These are phyloP conservation scores for Thryonomys swinderianus DNA, from an alignment of 2,113 vertebrate species.

Conservation along the genomic window DNA sequence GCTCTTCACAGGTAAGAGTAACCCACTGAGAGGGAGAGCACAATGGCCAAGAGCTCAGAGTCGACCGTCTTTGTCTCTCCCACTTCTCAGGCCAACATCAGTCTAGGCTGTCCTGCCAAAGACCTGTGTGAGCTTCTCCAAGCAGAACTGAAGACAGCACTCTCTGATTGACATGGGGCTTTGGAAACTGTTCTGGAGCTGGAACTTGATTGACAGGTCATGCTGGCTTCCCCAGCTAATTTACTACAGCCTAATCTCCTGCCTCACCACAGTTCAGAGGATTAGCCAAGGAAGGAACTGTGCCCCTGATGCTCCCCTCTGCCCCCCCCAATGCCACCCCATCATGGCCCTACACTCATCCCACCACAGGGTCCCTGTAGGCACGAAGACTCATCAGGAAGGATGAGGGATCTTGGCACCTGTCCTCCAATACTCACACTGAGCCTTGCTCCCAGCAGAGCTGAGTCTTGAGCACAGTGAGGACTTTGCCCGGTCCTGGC, in stretches of 20 bases:
- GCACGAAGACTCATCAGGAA: not conserved
- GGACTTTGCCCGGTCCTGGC: not conserved
- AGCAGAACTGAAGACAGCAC: not conserved
- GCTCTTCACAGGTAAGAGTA: not conserved
- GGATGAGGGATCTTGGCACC: not conserved
- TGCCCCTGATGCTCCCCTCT: not conserved
- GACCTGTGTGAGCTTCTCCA: not conserved
- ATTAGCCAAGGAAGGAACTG: not conserved
- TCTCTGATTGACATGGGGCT: not conserved
- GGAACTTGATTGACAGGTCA: not conserved
- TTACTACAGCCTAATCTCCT: not conserved
- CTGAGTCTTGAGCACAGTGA: not conserved
- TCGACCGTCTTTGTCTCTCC: not conserved
- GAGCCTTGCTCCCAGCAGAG: accelerated
- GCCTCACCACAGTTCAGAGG: not conserved
- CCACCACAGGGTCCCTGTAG: not conserved
- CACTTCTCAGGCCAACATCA: not conserved
- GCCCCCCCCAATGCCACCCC: not conserved
- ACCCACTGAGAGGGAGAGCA: not conserved
- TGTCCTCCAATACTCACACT: not conserved
- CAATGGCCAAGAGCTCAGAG: not conserved
- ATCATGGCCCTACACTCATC: too few relatives aligned
- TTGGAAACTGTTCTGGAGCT: not conserved
- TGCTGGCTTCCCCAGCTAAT: not conserved
- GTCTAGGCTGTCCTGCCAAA: not conserved